phyloP scores from a whole-genome alignment of 1,140 invertebrate genomes.

The Eubasilissa regina region DNA sequence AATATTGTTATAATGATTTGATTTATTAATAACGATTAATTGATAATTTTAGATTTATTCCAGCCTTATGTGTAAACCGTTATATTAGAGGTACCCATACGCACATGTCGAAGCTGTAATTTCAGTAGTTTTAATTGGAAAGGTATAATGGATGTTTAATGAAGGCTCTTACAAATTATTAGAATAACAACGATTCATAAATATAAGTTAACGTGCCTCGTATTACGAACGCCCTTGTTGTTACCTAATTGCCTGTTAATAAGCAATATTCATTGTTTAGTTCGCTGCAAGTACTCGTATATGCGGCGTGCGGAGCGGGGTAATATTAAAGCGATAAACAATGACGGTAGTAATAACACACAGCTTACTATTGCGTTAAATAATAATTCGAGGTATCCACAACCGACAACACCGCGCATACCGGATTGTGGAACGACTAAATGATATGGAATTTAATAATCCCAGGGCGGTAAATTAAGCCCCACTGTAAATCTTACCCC shows the following conservation, averaged over 20 bases:
- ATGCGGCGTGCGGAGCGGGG: background rate
- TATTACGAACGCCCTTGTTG: constrained; percentile 5
- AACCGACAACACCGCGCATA: constrained; percentile 27
- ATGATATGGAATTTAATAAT: constrained; percentile 43
- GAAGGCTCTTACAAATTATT: constrained; percentile 12
- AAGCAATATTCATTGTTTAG: background rate
- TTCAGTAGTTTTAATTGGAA: too few relatives aligned
- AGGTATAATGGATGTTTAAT: background rate
- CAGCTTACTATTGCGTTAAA: constrained; percentile 29
- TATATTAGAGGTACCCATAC: too few relatives aligned
- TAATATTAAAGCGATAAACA: constrained; percentile 22
- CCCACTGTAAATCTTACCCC: constrained; percentile 32
- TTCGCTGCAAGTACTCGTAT: background rate
- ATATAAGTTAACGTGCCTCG: background rate
- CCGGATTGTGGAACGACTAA: constrained; percentile 36
- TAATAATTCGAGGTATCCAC: constrained; percentile 31
- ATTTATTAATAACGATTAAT: too few relatives aligned
- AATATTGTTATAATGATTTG: too few relatives aligned
- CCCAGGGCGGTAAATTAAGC: constrained; percentile 39
- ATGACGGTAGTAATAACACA: constrained; percentile 19
- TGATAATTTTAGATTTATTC: too few relatives aligned
- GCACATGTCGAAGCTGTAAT: too few relatives aligned
- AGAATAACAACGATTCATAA: background rate
- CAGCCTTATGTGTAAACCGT: too few relatives aligned
- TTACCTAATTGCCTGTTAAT: background rate